Conservation (phyloP, 2,113 vertebrate species). For the Forbesichthys papilliferus region DNA sequence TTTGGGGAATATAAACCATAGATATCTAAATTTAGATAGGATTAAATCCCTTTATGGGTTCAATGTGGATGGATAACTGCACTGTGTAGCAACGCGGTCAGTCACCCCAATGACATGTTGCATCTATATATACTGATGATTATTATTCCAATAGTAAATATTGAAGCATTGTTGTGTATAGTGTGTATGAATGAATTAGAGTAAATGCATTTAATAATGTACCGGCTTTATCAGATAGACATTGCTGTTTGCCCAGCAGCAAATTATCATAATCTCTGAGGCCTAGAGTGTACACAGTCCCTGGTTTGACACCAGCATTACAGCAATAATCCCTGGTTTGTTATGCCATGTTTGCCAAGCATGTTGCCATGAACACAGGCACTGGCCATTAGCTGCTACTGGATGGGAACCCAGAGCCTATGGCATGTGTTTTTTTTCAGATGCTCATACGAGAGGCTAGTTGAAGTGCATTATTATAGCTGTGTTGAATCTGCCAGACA, state of each 20-base stretch:
- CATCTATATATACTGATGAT: background rate
- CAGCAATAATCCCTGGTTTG: conserved; percentile 59
- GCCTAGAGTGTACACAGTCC: conserved; percentile 65
- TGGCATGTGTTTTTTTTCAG: conserved; percentile 56
- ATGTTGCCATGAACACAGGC: conserved; percentile 53
- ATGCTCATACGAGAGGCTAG: conserved; percentile 32
- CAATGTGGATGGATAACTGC: background rate
- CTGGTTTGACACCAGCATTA: conserved; percentile 61
- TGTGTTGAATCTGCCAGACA: conserved; percentile 29
- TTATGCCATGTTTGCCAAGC: conserved; percentile 36
- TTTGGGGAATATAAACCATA: conserved; percentile 52
- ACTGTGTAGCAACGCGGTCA: conserved; percentile 5
- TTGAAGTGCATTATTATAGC: conserved; percentile 41
- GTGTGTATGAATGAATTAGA: conserved; percentile 7
- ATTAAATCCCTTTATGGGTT: conserved; percentile 12
- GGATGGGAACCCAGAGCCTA: conserved; percentile 52
- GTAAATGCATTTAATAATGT: conserved; percentile 17
- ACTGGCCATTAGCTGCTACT: conserved; percentile 35
- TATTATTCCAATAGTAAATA: background rate
- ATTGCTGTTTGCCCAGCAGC: conserved; percentile 46
- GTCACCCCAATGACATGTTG: background rate
- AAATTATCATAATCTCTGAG: conserved; percentile 55
- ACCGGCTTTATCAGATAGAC: conserved; percentile 47
- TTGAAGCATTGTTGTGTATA: background rate
- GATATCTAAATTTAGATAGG: conserved; percentile 43